Conservation (phyloP, 2,113 vertebrate genomes). For the Trematomus loennbergii region DNA sequence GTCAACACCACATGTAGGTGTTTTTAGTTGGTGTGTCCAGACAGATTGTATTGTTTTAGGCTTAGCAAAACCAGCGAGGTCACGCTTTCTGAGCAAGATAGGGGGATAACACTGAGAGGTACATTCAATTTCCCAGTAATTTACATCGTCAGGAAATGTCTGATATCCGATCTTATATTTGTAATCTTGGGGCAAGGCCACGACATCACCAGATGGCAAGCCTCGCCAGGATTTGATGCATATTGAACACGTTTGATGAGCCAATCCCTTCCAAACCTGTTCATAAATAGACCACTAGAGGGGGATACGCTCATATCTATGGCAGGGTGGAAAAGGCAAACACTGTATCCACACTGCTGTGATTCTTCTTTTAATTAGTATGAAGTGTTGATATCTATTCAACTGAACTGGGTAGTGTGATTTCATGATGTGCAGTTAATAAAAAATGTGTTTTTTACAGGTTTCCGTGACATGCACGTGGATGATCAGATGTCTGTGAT, state of each 20-base stretch:
- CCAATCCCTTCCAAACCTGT: neutral
- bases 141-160: neutral
- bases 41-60: neutral
- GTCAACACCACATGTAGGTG: neutral
- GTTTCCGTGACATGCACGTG: constrained; percentile 93
- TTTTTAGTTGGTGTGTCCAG: neutral
- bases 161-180: neutral
- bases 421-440: neutral
- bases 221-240: neutral
- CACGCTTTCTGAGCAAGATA: neutral
- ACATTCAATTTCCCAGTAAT: neutral
- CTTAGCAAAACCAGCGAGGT: constrained; percentile 6
- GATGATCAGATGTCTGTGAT: constrained; percentile 98
- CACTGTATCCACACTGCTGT: neutral
- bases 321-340: constrained; percentile 12
- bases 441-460: constrained; percentile 69
- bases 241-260: neutral
- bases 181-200: neutral
- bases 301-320: constrained; percentile 51
- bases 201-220: neutral
- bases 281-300: constrained; percentile 68
- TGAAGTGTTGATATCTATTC: neutral
- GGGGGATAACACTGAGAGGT: neutral
- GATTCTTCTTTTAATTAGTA: neutral
- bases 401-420: neutral